phyloP scores from a whole-genome alignment of 2,888 invertebrate genomes.

The Parnassius smintheus region DNA sequence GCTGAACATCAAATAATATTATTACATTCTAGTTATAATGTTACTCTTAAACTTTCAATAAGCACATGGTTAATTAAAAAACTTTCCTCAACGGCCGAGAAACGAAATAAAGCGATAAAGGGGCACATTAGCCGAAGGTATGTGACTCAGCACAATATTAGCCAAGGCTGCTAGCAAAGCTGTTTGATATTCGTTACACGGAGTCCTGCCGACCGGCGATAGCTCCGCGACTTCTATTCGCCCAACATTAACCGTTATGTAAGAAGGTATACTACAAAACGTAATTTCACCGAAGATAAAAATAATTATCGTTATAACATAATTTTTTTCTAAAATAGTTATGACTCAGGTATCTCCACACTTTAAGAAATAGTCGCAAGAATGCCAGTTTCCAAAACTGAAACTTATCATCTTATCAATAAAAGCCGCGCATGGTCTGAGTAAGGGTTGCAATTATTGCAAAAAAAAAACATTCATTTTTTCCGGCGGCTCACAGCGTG shows the following conservation, averaged over 20 bases:
- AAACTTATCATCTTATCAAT: too few relatives aligned
- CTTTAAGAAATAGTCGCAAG: conserved; percentile 1
- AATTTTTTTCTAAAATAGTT: neutral
- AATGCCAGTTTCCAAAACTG: conserved; percentile 18
- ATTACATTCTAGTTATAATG: neutral
- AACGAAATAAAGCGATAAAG: conserved; percentile 50
- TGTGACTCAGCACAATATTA: conserved; percentile 73
- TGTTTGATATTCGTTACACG: conserved; percentile 66
- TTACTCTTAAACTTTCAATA: conserved; percentile 9
- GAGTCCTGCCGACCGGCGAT: conserved; percentile 45
- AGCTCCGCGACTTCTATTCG: conserved; percentile 45
- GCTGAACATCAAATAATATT: too few relatives aligned
- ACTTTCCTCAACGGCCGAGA: conserved; percentile 42
- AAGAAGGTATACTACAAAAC: conserved; percentile 19
- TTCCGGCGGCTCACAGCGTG: conserved; percentile 60
- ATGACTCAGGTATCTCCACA: neutral
- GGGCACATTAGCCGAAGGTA: conserved; percentile 55
- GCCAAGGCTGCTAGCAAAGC: conserved; percentile 41
- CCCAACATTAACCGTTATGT: conserved; percentile 34
- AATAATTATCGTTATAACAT: neutral
- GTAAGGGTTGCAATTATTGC: conserved; percentile 63
- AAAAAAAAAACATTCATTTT: conserved; percentile 75
- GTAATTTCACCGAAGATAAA: conserved; percentile 19
- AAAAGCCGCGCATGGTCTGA: conserved; percentile 44
- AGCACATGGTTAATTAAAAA: conserved; percentile 36